phyloP scores from a whole-genome alignment of 2,797 vertebrate genomes.

The Gadopsis bispinosus region DNA sequence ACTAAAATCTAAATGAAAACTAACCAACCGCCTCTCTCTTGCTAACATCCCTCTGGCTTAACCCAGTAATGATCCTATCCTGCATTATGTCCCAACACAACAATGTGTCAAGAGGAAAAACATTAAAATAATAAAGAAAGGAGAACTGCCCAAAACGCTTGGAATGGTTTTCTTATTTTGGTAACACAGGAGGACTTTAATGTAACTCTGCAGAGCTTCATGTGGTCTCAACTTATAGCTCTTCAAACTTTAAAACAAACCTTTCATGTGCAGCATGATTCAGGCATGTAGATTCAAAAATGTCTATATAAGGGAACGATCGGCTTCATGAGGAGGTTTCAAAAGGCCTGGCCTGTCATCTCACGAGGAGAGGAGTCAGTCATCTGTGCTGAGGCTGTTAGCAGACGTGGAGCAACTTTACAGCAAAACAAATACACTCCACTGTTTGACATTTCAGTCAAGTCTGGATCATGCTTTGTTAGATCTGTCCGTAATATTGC shows the following conservation, averaged over 20 bases:
- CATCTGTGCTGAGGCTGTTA: constrained; percentile 6
- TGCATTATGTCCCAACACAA: neutral
- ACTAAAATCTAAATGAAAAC: neutral
- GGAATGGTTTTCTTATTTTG: neutral
- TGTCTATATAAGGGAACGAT: constrained; percentile 68
- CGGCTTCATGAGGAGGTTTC: constrained; percentile 8
- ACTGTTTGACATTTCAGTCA: neutral
- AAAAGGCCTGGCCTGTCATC: constrained; percentile 4
- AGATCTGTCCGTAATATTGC: neutral
- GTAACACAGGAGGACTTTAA: neutral
- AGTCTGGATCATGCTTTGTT: neutral
- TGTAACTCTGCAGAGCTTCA: neutral
- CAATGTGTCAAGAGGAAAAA: neutral
- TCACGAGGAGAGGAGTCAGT: constrained; percentile 35
- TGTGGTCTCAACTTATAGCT: neutral
- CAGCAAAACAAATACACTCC: constrained; percentile 15
- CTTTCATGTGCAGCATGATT: constrained; percentile 23
- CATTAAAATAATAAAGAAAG: neutral
- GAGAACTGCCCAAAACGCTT: too few relatives aligned
- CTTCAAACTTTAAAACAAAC: constrained; percentile 3
- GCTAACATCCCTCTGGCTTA: neutral
- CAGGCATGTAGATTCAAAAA: constrained; percentile 23
- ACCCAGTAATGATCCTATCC: neutral
- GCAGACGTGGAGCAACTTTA: neutral
- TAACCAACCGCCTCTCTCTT: neutral